A percentile compares a stretch with the other conserved stretches of the same genome.
phyloP scores from a whole-genome alignment of 2,888 invertebrate species.

The Ditula angustiorana region DNA sequence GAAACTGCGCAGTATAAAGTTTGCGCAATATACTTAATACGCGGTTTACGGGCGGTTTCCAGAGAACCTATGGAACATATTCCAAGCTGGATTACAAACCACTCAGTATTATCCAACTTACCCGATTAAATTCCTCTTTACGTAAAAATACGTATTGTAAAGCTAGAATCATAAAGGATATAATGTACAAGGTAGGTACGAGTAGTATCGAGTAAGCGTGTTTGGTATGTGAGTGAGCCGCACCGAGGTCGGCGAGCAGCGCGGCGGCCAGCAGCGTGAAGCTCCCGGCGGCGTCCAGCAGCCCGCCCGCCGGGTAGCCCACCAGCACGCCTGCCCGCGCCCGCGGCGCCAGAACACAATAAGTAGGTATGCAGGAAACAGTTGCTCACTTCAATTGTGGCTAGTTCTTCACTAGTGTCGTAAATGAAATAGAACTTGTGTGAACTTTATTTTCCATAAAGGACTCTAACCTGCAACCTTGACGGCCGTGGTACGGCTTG shows the following conservation, averaged over 20 bases:
- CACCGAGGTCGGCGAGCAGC: conserved; percentile 64
- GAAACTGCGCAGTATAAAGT: no score
- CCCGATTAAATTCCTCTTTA: conserved; percentile 61
- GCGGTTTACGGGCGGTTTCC: neutral
- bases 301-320: conserved; percentile 77
- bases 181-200: neutral
- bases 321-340: conserved; percentile 71
- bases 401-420: neutral
- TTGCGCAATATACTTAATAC: neutral
- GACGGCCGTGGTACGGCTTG: no score
- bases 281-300: conserved; percentile 66
- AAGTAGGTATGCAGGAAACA: neutral
- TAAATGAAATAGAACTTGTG: no score
- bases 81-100: no score
- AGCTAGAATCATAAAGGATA: conserved; percentile 10
- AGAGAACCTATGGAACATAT: neutral
- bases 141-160: conserved; percentile 61
- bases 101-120: conserved; percentile 51
- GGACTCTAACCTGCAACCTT: no score
- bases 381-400: neutral
- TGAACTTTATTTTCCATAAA: no score
- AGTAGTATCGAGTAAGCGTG: neutral
- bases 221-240: neutral
- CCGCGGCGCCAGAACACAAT: neutral
- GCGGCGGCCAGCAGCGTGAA: conserved; percentile 67